phyloP scores from a whole-genome alignment of 1,140 invertebrate genomes.

The Hestina assimilis region DNA sequence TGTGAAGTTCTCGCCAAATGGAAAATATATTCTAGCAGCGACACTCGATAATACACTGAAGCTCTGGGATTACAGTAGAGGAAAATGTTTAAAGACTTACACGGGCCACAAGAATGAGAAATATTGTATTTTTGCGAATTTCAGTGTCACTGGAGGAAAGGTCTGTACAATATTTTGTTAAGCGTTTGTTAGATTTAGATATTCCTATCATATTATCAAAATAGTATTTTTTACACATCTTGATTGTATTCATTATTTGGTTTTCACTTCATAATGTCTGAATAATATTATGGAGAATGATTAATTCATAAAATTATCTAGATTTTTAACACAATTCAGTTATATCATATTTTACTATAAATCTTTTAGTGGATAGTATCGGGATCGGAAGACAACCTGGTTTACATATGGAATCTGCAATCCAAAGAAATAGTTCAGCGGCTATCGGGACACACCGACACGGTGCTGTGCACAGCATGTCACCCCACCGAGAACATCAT shows the following conservation, averaged over 20 bases:
- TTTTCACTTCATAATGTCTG: too few relatives aligned
- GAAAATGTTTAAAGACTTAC: conserved; percentile 98
- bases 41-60: conserved; percentile 99
- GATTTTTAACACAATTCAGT: too few relatives aligned
- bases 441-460: conserved; percentile 97
- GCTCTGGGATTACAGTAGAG: conserved; percentile 99
- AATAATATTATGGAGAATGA: too few relatives aligned
- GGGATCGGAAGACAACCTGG: conserved; percentile 99
- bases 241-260: too few relatives aligned
- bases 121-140: conserved; percentile 99
- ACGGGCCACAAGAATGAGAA: conserved; percentile 99
- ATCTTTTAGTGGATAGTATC: conserved; percentile 99
- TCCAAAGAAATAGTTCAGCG: conserved; percentile 99
- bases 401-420: conserved; percentile 99
- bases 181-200: neutral
- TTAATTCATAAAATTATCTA: too few relatives aligned
- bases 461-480: conserved; percentile 98
- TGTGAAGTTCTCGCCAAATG: conserved; percentile 99
- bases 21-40: conserved; percentile 99
- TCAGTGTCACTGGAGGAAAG: conserved; percentile 99
- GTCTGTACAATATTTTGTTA: conserved; percentile 72
- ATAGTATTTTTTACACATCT: neutral
- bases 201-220: too few relatives aligned
- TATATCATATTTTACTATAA: too few relatives aligned
- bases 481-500: conserved; percentile 99